Percentiles rank a stretch among this genome's conserved stretches.
Conservation (phyloP, 2,113 vertebrate species). For the Gnathochromis pfefferi region DNA sequence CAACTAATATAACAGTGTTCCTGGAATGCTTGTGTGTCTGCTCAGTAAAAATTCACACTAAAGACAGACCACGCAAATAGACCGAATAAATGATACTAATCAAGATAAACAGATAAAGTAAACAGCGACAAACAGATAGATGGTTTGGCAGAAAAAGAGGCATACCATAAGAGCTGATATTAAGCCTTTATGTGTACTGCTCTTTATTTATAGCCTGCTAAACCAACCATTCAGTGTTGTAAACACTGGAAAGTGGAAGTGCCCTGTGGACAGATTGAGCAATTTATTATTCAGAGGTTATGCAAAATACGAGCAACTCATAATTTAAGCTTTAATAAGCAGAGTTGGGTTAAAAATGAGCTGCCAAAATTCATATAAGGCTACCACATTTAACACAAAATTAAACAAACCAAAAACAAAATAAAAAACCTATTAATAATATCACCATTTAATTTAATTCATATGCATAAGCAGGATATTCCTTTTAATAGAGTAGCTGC, state of each 20-base stretch:
- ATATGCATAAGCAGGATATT: neutral
- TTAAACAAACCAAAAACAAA: neutral
- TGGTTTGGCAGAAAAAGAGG: neutral
- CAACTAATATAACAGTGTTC: slow-evolving; percentile 32
- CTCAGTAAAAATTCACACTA: slow-evolving; percentile 11
- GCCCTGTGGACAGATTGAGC: neutral
- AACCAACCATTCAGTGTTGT: neutral
- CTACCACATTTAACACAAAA: neutral
- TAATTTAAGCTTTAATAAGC: neutral
- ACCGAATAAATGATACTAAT: neutral
- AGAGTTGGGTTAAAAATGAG: neutral
- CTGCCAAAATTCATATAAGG: neutral
- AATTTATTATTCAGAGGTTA: neutral
- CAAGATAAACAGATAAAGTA: neutral
- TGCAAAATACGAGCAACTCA: neutral
- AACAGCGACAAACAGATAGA: neutral
- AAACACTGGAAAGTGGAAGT: neutral
- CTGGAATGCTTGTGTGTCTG: slow-evolving; percentile 4
- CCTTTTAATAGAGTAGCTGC: neutral
- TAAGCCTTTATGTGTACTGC: neutral
- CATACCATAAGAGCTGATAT: neutral
- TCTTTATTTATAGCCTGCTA: neutral
- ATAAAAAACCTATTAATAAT: neutral
- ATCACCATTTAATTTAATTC: neutral
- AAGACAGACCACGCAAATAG: neutral